Evolutionary conservation across 2,113 vertebrate species (phyloP).

Genomic region (Istiophorus platypterus): DNA sequence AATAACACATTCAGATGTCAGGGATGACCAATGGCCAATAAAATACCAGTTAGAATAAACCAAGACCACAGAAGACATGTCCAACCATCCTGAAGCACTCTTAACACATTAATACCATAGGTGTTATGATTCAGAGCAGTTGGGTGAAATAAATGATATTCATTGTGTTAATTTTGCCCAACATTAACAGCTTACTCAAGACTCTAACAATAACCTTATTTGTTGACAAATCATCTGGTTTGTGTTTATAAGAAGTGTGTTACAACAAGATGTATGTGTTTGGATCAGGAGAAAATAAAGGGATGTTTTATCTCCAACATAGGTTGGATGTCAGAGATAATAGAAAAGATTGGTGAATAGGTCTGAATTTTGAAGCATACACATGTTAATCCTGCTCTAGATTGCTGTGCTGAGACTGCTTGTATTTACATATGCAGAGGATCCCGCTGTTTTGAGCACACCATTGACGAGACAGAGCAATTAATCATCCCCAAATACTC

Average conservation of each 20-base stretch:
- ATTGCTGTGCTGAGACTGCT: conserved; percentile 87
- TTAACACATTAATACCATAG: neutral
- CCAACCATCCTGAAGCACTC: neutral
- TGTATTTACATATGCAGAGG: conserved; percentile 91
- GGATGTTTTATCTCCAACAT: conserved; percentile 66
- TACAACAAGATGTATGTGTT: conserved; percentile 58
- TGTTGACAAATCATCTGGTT: conserved; percentile 28
- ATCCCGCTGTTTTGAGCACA: conserved; percentile 91
- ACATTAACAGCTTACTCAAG: neutral
- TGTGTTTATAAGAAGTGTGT: conserved; percentile 16
- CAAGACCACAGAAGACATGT: neutral
- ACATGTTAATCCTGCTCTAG: conserved; percentile 89
- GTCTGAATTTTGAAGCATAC: conserved; percentile 79
- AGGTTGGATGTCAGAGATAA: conserved; percentile 78
- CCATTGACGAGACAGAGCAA: conserved; percentile 92
- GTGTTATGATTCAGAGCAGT: neutral
- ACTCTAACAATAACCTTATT: neutral
- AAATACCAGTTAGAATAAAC: neutral
- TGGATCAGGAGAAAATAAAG: conserved; percentile 67
- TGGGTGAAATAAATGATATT: neutral
- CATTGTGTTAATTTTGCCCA: neutral
- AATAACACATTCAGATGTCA: neutral
- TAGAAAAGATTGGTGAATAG: conserved; percentile 84
- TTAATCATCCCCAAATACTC: conserved; percentile 95
- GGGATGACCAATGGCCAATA: neutral